A percentile compares a stretch with the other conserved stretches of the same genome.
These are phyloP conservation scores for Nannospalax galili DNA, from an alignment of 2,113 vertebrate species.

Conservation along the genomic window DNA sequence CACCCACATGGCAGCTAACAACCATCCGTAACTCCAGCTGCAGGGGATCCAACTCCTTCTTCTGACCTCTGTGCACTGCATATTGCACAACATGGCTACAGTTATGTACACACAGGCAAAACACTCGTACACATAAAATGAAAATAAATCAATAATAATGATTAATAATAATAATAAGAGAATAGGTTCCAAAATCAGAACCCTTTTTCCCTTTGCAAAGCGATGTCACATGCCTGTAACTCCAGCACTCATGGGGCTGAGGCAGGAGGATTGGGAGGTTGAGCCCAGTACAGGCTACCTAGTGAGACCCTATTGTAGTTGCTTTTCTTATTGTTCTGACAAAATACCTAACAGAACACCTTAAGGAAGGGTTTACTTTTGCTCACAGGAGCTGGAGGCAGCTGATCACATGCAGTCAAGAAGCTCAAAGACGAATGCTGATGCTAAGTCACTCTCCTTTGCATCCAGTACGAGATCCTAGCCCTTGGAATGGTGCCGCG, in stretches of 20 bases:
- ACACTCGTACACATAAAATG: no score
- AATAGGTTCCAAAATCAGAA: neutral
- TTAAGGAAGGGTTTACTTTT: neutral
- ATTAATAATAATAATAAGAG: neutral
- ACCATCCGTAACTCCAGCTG: no score
- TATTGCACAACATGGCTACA: no score
- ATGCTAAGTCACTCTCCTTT: neutral
- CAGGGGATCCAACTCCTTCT: no score
- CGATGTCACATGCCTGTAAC: no score
- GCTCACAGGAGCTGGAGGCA: neutral
- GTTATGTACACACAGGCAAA: no score
- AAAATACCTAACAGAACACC: neutral
- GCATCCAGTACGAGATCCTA: neutral
- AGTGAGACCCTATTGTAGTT: neutral
- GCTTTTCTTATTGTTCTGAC: neutral
- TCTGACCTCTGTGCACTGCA: no score
- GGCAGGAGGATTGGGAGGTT: neutral
- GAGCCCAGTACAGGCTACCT: neutral
- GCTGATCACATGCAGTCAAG: neutral
- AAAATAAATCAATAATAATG: no score
- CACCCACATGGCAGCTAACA: no score
- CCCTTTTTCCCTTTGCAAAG: neutral
- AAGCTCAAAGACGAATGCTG: no score
- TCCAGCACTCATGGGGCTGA: neutral
- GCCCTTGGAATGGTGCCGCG: neutral